A percentile compares a stretch with the other conserved stretches of the same genome.
phyloP scores from a whole-genome alignment of 2,113 vertebrate species.

The Hymenochirus boettgeri region DNA sequence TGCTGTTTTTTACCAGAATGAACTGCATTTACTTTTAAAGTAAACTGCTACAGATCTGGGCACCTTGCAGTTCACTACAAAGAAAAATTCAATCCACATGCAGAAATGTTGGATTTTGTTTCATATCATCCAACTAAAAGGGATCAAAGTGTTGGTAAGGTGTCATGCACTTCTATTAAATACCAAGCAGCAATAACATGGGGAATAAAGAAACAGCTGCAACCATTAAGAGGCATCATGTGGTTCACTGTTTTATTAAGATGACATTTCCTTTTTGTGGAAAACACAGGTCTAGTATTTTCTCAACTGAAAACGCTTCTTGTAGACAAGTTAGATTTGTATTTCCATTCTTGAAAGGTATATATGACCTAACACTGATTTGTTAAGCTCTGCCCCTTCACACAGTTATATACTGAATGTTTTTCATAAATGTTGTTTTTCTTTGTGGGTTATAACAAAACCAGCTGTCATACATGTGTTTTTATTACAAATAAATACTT shows the following conservation, averaged over 20 bases:
- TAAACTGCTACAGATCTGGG: neutral
- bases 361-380: neutral
- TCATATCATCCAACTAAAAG: neutral
- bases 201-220: conserved; percentile 3
- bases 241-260: conserved; percentile 15
- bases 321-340: too few species aligned
- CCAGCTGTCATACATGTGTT: too few species aligned
- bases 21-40: neutral
- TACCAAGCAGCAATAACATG: conserved; percentile 9
- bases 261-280: conserved; percentile 12
- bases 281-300: conserved; percentile 6
- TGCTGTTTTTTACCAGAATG: neutral
- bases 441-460: neutral
- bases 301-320: neutral
- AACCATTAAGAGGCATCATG: conserved; percentile 10
- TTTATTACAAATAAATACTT: too few species aligned
- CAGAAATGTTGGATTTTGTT: neutral
- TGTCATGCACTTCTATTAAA: neutral
- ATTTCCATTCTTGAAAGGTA: too few species aligned
- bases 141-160: conserved; percentile 5
- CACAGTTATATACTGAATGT: too few species aligned
- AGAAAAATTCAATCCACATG: neutral
- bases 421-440: too few species aligned
- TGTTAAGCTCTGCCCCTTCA: neutral
- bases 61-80: neutral